These are phyloP conservation scores for Seira sanloemensis DNA, from an alignment of 2,888 invertebrate species.

Conservation along the genomic window DNA sequence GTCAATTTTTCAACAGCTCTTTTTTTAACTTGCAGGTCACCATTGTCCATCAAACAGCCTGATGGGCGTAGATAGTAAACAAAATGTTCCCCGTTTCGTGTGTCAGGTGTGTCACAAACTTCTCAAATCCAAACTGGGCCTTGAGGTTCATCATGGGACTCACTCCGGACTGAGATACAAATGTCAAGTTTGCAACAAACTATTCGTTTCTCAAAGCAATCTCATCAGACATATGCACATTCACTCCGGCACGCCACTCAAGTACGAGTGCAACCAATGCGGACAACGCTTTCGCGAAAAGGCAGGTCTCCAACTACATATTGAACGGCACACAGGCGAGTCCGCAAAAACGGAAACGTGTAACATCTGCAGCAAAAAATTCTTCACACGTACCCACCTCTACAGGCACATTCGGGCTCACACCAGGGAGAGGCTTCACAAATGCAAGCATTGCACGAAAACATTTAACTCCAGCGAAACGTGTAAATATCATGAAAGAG, in stretches of 20 bases:
- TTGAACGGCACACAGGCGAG: not conserved
- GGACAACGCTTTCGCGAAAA: not conserved
- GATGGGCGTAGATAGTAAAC: no score
- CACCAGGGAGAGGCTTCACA: not conserved
- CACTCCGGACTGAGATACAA: not conserved
- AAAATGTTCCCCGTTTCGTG: no score
- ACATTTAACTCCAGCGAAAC: not conserved
- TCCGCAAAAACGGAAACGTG: not conserved
- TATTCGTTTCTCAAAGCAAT: not conserved
- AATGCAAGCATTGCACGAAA: not conserved
- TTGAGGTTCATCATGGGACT: no score
- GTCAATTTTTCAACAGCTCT: no score
- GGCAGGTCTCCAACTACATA: not conserved
- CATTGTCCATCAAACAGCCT: no score
- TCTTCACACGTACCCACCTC: not conserved
- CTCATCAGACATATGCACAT: not conserved
- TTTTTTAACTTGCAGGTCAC: no score
- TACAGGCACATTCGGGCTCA: not conserved
- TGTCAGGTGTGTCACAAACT: no score
- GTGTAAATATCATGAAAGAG: not conserved
- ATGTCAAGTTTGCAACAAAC: not conserved
- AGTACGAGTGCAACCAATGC: not conserved
- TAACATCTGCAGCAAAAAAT: not conserved
- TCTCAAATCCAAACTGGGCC: no score
- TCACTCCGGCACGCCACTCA: not conserved